Base-by-base conservation (phyloP, 2,113 vertebrate species). In the Panthera tigris region DNA sequence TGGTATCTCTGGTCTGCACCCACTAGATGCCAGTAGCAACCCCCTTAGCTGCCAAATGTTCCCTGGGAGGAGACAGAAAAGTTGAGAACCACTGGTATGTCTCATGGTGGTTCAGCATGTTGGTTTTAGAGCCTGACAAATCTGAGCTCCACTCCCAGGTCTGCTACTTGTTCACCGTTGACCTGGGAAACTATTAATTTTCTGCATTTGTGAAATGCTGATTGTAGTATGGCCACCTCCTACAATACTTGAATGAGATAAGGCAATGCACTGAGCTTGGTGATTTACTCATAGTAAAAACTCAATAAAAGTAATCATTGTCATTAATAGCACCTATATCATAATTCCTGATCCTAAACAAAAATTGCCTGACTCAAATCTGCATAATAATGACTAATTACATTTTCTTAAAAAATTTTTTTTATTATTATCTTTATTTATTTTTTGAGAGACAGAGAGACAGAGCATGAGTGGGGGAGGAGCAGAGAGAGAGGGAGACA, bases 111-210 rank as follows among this genome's bases (percentile, higher is more conserved):
- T 63, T 71, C 86, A 66, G 4, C 25, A 6, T 33, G 71, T 3
- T 86, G 50, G 50, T 13, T 57, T 86, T 66, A 23, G n/a, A 84
- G 25, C 4, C 36, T 78, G 23, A 93, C 11, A 81, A n/a, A 84
- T 61, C 69, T 88, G 76, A 96, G 33, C 27, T 61, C 12, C 33
- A 11, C 14, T 93, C 48, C 71, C 19, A 91, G 65, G 18, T 48
- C 39, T 83, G 41, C 9, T 15, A 13, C 7, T 66, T 39, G 45
- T 36, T 91, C 31, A 50, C 21, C 41, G 41, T 4, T 82, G 25
- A 96, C 10, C 16, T 95, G 36, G 36, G 15, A 88, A 93, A 89
- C 85, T 66, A 57, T 39, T 98, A 16, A 68, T 78, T 92, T 66
- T 88, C 4, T 41, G 65, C 57, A 48, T 74, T n/a, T 85, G 61